Conservation (phyloP, 2,113 vertebrate genomes). For the Phrynocephalus versicolor region DNA sequence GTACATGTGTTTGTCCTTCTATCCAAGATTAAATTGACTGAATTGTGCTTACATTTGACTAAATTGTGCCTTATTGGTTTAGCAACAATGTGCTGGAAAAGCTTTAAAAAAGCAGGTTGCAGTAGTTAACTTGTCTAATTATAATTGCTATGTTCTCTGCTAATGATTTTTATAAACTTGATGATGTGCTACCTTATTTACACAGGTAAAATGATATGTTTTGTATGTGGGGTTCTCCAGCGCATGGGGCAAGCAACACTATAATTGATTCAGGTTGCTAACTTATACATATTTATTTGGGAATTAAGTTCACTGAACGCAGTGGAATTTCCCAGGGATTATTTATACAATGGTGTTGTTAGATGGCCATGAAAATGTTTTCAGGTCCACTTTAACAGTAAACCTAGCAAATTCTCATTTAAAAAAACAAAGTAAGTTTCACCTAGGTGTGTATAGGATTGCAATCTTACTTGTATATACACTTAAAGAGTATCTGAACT, state of each 20-base stretch:
- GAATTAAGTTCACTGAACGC: neutral
- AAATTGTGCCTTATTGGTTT: neutral
- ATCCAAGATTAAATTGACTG: neutral
- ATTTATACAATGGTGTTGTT: no score
- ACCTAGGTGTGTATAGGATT: no score
- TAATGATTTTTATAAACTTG: neutral
- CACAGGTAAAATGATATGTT: neutral
- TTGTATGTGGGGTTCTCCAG: neutral
- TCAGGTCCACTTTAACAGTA: no score
- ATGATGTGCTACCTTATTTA: neutral
- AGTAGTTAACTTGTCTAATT: neutral
- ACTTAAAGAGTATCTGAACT: no score
- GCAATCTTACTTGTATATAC: no score
- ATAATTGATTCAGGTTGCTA: neutral
- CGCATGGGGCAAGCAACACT: no score
- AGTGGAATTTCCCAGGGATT: neutral
- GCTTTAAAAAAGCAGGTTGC: neutral
- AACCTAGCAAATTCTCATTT: no score
- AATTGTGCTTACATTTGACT: neutral
- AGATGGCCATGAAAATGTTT: no score
- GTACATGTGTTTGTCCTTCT: neutral
- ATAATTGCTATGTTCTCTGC: neutral
- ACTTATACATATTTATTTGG: neutral
- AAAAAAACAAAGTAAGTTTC: no score
- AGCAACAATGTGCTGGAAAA: neutral